These are phyloP conservation scores for Druon quercuslanigerum DNA, from an alignment of 1,140 invertebrate genomes.

Conservation along the genomic window DNA sequence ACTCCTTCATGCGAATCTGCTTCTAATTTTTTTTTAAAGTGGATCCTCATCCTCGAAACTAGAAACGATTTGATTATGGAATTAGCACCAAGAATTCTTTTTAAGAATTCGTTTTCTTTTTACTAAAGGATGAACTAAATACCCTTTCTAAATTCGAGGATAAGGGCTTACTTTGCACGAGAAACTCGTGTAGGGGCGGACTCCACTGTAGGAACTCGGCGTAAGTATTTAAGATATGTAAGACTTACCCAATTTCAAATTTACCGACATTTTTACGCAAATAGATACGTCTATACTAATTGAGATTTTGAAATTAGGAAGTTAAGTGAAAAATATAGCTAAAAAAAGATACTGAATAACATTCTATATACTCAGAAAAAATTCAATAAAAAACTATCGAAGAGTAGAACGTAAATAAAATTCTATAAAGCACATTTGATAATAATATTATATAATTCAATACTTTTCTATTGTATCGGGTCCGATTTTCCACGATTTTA, in stretches of 20 bases:
- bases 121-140: neutral
- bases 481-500: too few species aligned
- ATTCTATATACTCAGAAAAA: too few species aligned
- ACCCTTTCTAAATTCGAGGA: slow-evolving; percentile 7
- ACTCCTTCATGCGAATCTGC: too few species aligned
- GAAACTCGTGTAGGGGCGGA: neutral
- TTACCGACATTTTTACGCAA: neutral
- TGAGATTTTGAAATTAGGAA: neutral
- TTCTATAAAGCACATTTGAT: too few species aligned
- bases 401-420: too few species aligned
- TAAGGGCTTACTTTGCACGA: neutral
- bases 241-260: neutral
- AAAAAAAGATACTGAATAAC: too few species aligned
- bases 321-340: too few species aligned
- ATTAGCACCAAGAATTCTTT: slow-evolving; percentile 18
- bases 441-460: too few species aligned
- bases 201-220: neutral
- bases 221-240: neutral
- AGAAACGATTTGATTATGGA: neutral
- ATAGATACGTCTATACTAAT: too few species aligned
- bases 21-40: neutral
- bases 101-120: neutral
- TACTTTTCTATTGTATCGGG: too few species aligned
- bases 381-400: too few species aligned
- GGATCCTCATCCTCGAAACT: neutral